A percentile compares a stretch with the other conserved stretches of the same genome.
Evolutionary conservation across 2,113 vertebrate genomes (phyloP).

Genomic region (Catagonus wagneri): DNA sequence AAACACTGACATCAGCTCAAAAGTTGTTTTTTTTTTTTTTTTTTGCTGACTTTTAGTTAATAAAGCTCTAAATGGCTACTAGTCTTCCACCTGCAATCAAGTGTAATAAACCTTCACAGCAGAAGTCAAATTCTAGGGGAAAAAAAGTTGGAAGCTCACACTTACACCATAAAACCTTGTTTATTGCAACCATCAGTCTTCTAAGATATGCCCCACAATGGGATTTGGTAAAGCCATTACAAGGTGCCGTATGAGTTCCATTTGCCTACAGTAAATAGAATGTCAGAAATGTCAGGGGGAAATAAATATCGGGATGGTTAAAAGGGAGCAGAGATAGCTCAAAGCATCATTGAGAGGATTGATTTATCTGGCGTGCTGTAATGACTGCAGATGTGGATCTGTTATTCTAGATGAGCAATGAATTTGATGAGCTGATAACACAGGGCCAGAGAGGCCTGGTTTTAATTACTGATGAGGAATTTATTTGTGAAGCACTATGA

Average conservation of each 20-base stretch:
- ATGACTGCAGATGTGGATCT: conserved; percentile 94
- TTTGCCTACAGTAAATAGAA: conserved; percentile 96
- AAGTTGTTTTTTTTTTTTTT: conserved; percentile 79
- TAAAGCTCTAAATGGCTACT: conserved; percentile 82
- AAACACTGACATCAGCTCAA: conserved; percentile 74
- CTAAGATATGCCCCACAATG: conserved; percentile 89
- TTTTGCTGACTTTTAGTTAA: conserved; percentile 83
- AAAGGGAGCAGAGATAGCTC: conserved; percentile 91
- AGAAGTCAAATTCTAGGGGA: conserved; percentile 87
- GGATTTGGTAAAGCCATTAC: conserved; percentile 92
- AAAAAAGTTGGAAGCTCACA: conserved; percentile 87
- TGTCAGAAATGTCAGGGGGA: conserved; percentile 92
- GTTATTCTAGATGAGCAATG: conserved; percentile 93
- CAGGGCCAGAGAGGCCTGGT: conserved; percentile 89
- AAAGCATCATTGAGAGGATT: conserved; percentile 91
- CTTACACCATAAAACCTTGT: conserved; percentile 88
- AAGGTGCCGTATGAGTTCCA: conserved; percentile 91
- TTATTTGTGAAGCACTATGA: conserved; percentile 91
- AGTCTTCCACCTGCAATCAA: conserved; percentile 86
- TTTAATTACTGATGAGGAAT: conserved; percentile 95
- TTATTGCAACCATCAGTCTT: conserved; percentile 91
- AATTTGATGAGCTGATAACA: conserved; percentile 93
- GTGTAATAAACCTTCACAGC: conserved; percentile 86
- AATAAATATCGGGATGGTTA: conserved; percentile 93
- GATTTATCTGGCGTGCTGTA: conserved; percentile 92